phyloP scores from a whole-genome alignment of 2,113 vertebrate species.

The rabbit (Oryctolagus cuniculus) region DNA sequence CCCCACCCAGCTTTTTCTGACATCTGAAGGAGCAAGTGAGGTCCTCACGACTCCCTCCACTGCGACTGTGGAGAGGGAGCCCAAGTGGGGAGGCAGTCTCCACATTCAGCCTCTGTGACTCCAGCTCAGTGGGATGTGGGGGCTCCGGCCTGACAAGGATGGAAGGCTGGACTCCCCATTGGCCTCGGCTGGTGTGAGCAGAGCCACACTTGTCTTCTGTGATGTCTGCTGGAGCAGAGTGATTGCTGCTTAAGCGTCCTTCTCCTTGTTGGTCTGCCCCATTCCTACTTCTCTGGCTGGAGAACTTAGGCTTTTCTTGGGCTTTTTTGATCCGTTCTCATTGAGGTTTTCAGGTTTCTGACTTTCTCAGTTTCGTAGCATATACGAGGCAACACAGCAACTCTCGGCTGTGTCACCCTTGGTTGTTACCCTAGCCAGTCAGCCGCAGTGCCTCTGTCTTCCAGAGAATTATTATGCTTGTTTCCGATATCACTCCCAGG shows the following conservation, averaged over 20 bases:
- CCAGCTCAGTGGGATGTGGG: neutral
- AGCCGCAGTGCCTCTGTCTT: neutral
- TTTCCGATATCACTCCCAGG: neutral
- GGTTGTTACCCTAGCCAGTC: too few relatives aligned
- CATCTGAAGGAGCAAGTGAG: neutral
- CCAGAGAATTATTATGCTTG: neutral
- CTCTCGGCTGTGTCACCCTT: neutral
- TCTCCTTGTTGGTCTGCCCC: neutral
- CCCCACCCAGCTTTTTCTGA: neutral
- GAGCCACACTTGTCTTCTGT: too few relatives aligned
- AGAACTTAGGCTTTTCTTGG: neutral
- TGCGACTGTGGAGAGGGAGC: neutral
- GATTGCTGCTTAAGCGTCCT: neutral
- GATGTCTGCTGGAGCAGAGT: neutral
- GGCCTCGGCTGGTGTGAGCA: neutral
- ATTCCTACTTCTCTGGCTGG: neutral
- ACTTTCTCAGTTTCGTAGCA: neutral
- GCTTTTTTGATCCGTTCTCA: neutral
- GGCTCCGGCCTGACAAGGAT: neutral
- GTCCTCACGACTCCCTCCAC: too few relatives aligned
- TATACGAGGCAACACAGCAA: neutral
- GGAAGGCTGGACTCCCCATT: neutral
- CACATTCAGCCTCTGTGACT: neutral
- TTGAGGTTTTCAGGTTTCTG: neutral
- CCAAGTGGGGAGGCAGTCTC: neutral